Percentiles rank a stretch among this genome's conserved stretches.
These are phyloP conservation scores for Pseudonaja textilis DNA, from an alignment of 2,113 vertebrate genomes.

Conservation along the genomic window DNA sequence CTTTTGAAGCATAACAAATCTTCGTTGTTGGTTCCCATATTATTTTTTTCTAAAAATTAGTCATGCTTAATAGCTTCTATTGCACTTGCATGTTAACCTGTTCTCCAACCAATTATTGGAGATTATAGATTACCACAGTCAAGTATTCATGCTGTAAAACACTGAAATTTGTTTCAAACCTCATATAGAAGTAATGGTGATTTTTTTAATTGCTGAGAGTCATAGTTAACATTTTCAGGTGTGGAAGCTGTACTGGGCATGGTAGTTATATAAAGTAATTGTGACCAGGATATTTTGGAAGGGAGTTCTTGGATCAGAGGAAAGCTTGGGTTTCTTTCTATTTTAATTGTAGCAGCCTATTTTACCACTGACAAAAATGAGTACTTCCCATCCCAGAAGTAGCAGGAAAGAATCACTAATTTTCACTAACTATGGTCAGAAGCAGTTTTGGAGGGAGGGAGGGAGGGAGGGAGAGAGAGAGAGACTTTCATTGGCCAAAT, in stretches of 20 bases:
- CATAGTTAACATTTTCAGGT: neutral
- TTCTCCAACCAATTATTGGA: neutral
- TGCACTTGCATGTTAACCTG: neutral
- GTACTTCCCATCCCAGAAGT: neutral
- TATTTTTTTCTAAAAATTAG: neutral
- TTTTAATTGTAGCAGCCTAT: neutral
- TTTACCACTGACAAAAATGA: neutral
- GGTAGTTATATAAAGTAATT: neutral
- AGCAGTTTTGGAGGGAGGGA: neutral
- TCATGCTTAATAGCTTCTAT: neutral
- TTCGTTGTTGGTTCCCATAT: neutral
- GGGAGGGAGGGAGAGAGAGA: too few relatives aligned
- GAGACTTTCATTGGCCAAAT: neutral
- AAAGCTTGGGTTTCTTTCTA: neutral
- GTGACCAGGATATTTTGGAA: neutral
- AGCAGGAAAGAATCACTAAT: neutral
- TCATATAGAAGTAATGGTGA: neutral
- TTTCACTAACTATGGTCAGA: neutral
- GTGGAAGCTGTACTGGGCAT: neutral
- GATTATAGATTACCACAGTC: neutral
- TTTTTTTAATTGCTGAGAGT: neutral
- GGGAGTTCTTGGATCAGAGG: neutral
- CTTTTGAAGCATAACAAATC: neutral
- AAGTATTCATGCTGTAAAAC: neutral
- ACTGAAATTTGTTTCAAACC: neutral